Conservation (phyloP, 2,888 invertebrate species). For the Lagria hirta region DNA sequence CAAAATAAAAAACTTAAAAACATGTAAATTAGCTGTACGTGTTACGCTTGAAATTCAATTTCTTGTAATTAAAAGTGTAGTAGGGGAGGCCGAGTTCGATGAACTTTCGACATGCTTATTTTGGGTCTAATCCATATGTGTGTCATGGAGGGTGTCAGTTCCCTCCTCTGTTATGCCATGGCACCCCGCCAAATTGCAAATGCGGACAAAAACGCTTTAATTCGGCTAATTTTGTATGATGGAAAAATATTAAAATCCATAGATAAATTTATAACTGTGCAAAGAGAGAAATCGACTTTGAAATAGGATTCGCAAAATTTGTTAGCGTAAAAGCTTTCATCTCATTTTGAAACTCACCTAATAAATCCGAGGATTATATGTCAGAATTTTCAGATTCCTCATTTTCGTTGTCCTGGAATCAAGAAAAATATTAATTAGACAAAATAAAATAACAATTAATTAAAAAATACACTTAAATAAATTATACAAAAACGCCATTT, state of each 20-base stretch:
- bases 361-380: conserved; percentile 17
- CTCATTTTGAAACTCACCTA: conserved; percentile 16
- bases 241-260: not conserved
- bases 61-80: conserved; percentile 21
- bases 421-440: not conserved
- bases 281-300: conserved; percentile 1
- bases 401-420: conserved; percentile 9
- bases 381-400: conserved; percentile 10
- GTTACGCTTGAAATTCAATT: not conserved
- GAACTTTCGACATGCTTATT: conserved; percentile 17
- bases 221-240: conserved; percentile 6
- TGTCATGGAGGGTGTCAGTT: conserved; percentile 9
- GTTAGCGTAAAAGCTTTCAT: too few relatives aligned
- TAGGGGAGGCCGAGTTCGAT: conserved; percentile 18
- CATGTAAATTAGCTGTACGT: too few relatives aligned
- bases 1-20: too few relatives aligned
- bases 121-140: conserved; percentile 20
- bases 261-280: not conserved
- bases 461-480: too few relatives aligned
- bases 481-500: too few relatives aligned
- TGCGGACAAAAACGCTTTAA: conserved; percentile 5
- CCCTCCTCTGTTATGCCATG: conserved; percentile 5
- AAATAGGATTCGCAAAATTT: too few relatives aligned
- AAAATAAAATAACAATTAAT: too few relatives aligned
- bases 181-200: conserved; percentile 11